Evolutionary conservation across 2,797 vertebrate species (phyloP).

Genomic region (Darevskia nairensis): DNA sequence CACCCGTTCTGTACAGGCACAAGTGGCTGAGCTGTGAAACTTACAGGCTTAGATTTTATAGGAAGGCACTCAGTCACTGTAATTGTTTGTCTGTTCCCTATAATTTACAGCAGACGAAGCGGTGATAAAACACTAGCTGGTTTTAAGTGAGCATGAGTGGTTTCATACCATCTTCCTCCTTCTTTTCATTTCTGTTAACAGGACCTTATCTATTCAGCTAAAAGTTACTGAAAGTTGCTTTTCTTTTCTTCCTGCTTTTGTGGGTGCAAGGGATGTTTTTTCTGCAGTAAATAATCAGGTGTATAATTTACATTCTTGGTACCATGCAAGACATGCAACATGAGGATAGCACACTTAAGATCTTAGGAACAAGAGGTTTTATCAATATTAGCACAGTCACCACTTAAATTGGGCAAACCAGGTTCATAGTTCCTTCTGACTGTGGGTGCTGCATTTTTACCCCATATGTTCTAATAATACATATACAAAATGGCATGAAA

Average conservation of each 20-base stretch:
- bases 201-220: not conserved
- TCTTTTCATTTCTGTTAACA: not conserved
- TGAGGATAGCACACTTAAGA: too few relatives aligned
- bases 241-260: not conserved
- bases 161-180: not conserved
- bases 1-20: not conserved
- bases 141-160: not conserved
- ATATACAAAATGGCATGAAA: not conserved
- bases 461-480: not conserved
- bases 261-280: not conserved
- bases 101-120: conserved; percentile 23
- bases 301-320: not conserved
- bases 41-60: conserved; percentile 20
- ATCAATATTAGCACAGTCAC: not conserved
- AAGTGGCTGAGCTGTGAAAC: not conserved
- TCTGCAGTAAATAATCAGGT: not conserved
- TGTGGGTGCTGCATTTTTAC: not conserved
- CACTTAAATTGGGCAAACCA: not conserved
- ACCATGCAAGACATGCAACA: too few relatives aligned
- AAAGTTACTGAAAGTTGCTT: not conserved
- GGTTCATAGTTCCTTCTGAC: not conserved
- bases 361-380: too few relatives aligned
- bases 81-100: not conserved
- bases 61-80: not conserved
- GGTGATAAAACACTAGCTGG: not conserved